A percentile compares a stretch with the other conserved stretches of the same genome.
These are phyloP conservation scores for Ivindomyrus marchei DNA, from an alignment of 2,113 vertebrate species.

Conservation along the genomic window DNA sequence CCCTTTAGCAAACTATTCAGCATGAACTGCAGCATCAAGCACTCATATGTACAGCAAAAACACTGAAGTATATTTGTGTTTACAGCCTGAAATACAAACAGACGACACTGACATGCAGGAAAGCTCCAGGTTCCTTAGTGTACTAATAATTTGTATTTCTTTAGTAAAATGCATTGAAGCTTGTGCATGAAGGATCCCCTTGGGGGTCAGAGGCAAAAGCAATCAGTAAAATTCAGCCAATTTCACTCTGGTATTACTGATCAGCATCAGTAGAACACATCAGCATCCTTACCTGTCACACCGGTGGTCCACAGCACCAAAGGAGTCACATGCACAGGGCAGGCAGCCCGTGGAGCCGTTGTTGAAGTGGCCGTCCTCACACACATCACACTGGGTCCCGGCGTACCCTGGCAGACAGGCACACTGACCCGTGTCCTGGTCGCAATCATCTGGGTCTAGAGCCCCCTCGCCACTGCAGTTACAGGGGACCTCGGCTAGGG, in stretches of 20 bases:
- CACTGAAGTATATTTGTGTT: background rate
- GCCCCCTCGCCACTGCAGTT: constrained; percentile 68
- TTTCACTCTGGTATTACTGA: no score
- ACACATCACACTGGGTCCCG: constrained; percentile 63
- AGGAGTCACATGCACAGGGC: constrained; percentile 62
- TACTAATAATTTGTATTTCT: background rate
- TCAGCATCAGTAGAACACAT: no score
- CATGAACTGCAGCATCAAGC: background rate
- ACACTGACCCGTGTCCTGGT: constrained; percentile 58
- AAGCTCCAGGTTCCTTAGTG: background rate
- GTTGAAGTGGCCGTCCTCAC: constrained; percentile 60
- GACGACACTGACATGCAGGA: background rate
- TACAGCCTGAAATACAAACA: background rate
- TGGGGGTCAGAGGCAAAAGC: background rate
- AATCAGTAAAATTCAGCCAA: no score
- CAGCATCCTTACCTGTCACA: constrained; percentile 62
- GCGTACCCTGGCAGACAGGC: constrained; percentile 54
- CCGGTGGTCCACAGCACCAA: constrained; percentile 49
- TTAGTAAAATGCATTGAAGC: background rate
- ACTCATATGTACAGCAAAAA: background rate
- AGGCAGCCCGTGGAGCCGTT: constrained; percentile 62
- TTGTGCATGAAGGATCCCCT: background rate
- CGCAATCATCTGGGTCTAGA: constrained; percentile 52
- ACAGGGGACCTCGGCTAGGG: constrained; percentile 40
- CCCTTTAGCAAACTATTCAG: background rate